Evolutionary conservation across 37 sponge, comb jelly and placozoan genomes (phyloP), one percentile per base, ranked within the genome.

Genomic region (Eunapius fragilis): DNA sequence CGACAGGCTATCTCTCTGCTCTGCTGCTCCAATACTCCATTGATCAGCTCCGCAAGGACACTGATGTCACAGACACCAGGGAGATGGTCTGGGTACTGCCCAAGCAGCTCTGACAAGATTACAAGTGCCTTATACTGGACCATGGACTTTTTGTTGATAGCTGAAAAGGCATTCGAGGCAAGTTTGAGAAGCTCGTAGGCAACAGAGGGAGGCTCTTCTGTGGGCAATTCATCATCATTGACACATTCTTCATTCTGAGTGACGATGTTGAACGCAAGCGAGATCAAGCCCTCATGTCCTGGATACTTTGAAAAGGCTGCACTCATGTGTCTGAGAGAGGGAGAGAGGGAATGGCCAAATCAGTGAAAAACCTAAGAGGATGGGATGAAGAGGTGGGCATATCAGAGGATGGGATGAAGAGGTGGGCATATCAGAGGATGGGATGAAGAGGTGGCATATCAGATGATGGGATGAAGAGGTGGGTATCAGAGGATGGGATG

Each of bases 161-260:
- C 78, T 2, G 88, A 75, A 45, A 88, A 77, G 11, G 83, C 76
- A 25, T 49, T 68, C 36, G 82, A 36, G 31, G 83, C 70, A 32
- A 71, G 69, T 36, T 30, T 76, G 19, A 82, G 88, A 25, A 88
- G 71, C 58, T 76, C n/a, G 14, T 11, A 33, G 19, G 35, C 45
- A 25, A 7, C 25, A 35, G 76, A 45, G 4, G 26, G 76, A 37
- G 38, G n/a, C 36, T 76, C 76, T 31, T 35, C 35, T n/a, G n/a
- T n/a, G n/a, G n/a, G n/a, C n/a, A n/a, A n/a, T n/a, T n/a, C n/a
- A n/a, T n/a, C n/a, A n/a, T n/a, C n/a, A n/a, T n/a, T n/a, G 76
- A 13, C 36, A 34, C 17, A 24, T n/a, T 5, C 76, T 7, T 76
- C n/a, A 58, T 58, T 58, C 17, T 17, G 58, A 58, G 58, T 58